phyloP scores from a whole-genome alignment of 2,888 invertebrate genomes.

The Holacanthella duospinosa region DNA sequence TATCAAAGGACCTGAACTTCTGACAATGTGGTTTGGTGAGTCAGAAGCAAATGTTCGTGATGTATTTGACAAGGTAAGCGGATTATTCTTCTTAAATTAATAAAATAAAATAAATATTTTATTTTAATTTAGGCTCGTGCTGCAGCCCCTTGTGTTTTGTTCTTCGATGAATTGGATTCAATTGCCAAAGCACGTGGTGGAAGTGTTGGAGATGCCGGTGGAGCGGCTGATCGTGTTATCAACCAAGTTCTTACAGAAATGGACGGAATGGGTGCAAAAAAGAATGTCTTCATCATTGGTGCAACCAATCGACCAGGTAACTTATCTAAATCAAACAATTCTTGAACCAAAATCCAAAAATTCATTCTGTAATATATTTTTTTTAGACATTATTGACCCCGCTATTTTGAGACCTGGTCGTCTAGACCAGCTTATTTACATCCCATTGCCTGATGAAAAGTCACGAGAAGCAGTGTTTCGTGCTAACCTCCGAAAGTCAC shows the following conservation, averaged over 20 bases:
- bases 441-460: slow-evolving; percentile 89
- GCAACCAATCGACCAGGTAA: slow-evolving; percentile 70
- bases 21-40: slow-evolving; percentile 99
- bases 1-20: slow-evolving; percentile 88
- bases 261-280: slow-evolving; percentile 99
- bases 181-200: slow-evolving; percentile 99
- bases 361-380: no score
- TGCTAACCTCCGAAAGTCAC: slow-evolving; percentile 91
- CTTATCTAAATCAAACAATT: slow-evolving; percentile 3
- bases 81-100: background rate
- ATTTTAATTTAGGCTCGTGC: slow-evolving; percentile 65
- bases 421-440: slow-evolving; percentile 98
- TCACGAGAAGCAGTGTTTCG: slow-evolving; percentile 92
- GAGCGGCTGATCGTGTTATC: slow-evolving; percentile 96
- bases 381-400: slow-evolving; percentile 64
- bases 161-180: slow-evolving; percentile 99
- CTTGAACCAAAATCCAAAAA: background rate
- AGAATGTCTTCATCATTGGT: slow-evolving; percentile 99
- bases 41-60: slow-evolving; percentile 99
- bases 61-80: slow-evolving; percentile 88
- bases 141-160: slow-evolving; percentile 96
- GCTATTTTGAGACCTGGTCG: slow-evolving; percentile 97
- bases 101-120: background rate
- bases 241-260: slow-evolving; percentile 99
- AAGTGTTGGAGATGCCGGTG: slow-evolving; percentile 92